These are phyloP conservation scores for Ophthalmotilapia sp. DNA, from an alignment of 2,113 vertebrate genomes.

Conservation along the genomic window DNA sequence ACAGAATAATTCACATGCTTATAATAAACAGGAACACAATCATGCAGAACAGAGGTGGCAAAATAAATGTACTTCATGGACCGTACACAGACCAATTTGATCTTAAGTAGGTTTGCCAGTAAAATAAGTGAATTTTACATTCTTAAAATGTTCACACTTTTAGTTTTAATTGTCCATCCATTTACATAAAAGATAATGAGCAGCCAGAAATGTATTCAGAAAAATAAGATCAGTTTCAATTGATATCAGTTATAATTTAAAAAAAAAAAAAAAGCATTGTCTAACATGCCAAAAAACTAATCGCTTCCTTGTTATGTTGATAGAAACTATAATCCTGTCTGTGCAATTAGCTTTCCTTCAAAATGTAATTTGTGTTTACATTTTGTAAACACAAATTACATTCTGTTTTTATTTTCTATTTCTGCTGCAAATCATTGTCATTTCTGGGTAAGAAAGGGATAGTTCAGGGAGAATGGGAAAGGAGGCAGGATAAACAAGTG, in stretches of 20 bases:
- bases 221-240: background rate
- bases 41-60: background rate
- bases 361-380: background rate
- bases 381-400: background rate
- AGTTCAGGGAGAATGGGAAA: background rate
- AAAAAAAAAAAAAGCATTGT: background rate
- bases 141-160: background rate
- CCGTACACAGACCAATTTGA: background rate
- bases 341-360: background rate
- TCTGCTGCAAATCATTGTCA: background rate
- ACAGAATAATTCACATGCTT: background rate
- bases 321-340: background rate
- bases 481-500: background rate
- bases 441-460: background rate
- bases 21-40: background rate
- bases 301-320: background rate
- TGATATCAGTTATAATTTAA: background rate
- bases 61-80: background rate
- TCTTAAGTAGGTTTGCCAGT: background rate
- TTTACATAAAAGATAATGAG: background rate
- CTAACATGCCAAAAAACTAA: background rate
- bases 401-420: background rate
- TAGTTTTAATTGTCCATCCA: background rate
- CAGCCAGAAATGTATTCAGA: background rate
- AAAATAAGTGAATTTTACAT: background rate